Conservation (phyloP, 2,113 vertebrate species). For the Menidia beryllina region DNA sequence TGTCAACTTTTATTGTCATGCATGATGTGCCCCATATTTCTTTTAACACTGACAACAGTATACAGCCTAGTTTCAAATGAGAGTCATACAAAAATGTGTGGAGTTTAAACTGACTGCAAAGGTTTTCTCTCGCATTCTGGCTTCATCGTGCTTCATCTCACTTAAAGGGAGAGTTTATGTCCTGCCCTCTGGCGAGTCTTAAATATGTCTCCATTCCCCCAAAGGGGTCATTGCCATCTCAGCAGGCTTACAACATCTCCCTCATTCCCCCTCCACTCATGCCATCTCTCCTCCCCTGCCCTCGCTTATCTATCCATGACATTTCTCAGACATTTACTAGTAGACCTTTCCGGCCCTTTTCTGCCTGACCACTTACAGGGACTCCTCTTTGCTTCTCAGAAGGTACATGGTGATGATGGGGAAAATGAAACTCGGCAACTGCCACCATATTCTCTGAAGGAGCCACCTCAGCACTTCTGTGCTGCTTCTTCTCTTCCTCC, state of each 20-base stretch:
- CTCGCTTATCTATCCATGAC: constrained; percentile 38
- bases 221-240: constrained; percentile 41
- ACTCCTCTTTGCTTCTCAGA: constrained; percentile 19
- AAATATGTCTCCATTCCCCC: constrained; percentile 39
- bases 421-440: constrained; percentile 55
- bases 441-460: constrained; percentile 56
- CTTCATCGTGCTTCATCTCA: constrained; percentile 24
- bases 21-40: not conserved
- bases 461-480: constrained; percentile 49
- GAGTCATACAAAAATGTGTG: not conserved
- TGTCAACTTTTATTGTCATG: not conserved
- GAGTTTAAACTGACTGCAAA: not conserved
- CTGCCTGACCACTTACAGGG: constrained; percentile 41
- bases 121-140: not conserved
- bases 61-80: not conserved
- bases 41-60: not conserved
- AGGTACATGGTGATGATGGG: constrained; percentile 42
- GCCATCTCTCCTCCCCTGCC: constrained; percentile 1
- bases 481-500: not conserved
- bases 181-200: constrained; percentile 31
- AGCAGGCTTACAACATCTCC: constrained; percentile 35
- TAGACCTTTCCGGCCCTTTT: constrained; percentile 58
- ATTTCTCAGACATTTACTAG: constrained; percentile 64
- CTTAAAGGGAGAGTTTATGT: constrained; percentile 28
- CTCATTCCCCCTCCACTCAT: constrained; percentile 2